Evolutionary conservation across 2,888 invertebrate genomes (phyloP).

Genomic region (Carpatolechia fugitivella): DNA sequence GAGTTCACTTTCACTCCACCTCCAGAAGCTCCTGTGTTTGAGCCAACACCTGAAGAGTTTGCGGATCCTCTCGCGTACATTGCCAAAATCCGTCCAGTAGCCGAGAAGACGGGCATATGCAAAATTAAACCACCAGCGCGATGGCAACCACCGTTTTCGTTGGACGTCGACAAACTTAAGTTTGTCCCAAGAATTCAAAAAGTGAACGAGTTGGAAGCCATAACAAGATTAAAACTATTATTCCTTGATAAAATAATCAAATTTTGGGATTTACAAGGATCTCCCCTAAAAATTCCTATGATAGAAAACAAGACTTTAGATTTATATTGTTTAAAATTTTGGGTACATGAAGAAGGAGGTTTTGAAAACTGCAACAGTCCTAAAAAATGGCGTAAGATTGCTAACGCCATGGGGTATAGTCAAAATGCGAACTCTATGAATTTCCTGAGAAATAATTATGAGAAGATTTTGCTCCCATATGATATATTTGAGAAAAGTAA

Average conservation of each 20-base stretch:
- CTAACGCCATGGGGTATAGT: conserved; percentile 80
- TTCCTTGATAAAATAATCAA: conserved; percentile 86
- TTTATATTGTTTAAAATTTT: conserved; percentile 82
- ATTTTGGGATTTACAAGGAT: conserved; percentile 87
- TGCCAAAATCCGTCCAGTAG: conserved; percentile 84
- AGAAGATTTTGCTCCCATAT: conserved; percentile 83
- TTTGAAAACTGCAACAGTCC: conserved; percentile 80
- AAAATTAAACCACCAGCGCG: conserved; percentile 87
- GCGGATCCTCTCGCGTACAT: conserved; percentile 86
- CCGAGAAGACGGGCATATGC: conserved; percentile 86
- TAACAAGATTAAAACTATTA: conserved; percentile 84
- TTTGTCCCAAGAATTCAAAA: conserved; percentile 77
- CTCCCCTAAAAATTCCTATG: conserved; percentile 82
- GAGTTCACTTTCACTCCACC: conserved; percentile 75
- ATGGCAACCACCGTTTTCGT: conserved; percentile 89
- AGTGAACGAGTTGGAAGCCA: conserved; percentile 81
- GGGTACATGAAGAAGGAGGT: conserved; percentile 79
- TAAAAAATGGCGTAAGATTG: conserved; percentile 84
- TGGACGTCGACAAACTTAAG: conserved; percentile 83
- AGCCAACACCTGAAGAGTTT: conserved; percentile 86
- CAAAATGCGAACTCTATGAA: conserved; percentile 77
- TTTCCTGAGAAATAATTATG: conserved; percentile 82
- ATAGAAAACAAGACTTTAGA: conserved; percentile 85
- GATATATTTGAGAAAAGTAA: conserved; percentile 77
- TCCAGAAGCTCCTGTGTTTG: conserved; percentile 85